Percentiles rank a stretch among this genome's conserved stretches.
phyloP scores from a whole-genome alignment of 1,140 invertebrate species.

The Drosophila repletoides region DNA sequence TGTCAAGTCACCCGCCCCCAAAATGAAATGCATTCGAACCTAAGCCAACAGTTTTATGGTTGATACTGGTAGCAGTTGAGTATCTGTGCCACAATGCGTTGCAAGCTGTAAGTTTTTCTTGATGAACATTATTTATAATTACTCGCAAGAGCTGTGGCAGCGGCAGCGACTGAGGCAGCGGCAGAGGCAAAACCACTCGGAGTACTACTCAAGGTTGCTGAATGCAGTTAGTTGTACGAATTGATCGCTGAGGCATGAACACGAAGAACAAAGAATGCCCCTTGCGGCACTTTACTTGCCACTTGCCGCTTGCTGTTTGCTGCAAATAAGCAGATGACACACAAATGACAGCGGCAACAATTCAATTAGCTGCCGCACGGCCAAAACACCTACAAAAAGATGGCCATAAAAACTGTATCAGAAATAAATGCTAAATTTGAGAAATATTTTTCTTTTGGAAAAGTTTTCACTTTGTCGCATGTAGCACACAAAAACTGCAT shows the following conservation, averaged over 20 bases:
- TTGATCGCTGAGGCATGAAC: constrained; percentile 59
- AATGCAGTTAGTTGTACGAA: constrained; percentile 72
- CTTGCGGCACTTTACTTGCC: neutral
- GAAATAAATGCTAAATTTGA: no score
- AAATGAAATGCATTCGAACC: constrained; percentile 8
- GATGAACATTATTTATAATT: constrained; percentile 24
- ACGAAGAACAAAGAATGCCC: constrained; percentile 1
- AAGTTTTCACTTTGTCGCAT: constrained; percentile 77
- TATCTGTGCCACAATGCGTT: constrained; percentile 35
- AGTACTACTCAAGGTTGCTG: constrained; percentile 66
- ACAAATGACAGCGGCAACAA: constrained; percentile 39
- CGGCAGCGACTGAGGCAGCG: no score
- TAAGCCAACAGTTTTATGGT: constrained; percentile 21
- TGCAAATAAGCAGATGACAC: constrained; percentile 18
- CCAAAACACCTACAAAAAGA: neutral
- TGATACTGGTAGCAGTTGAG: neutral
- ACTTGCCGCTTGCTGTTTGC: no score
- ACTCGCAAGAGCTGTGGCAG: neutral
- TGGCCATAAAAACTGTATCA: neutral
- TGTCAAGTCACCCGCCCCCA: neutral
- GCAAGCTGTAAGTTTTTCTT: constrained; percentile 22
- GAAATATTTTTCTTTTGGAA: constrained; percentile 10
- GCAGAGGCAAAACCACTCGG: constrained; percentile 53
- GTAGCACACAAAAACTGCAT: constrained; percentile 56
- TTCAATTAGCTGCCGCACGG: constrained; percentile 28